Conservation (phyloP, 2,797 vertebrate genomes). For the Coranthus polyacanthus region DNA sequence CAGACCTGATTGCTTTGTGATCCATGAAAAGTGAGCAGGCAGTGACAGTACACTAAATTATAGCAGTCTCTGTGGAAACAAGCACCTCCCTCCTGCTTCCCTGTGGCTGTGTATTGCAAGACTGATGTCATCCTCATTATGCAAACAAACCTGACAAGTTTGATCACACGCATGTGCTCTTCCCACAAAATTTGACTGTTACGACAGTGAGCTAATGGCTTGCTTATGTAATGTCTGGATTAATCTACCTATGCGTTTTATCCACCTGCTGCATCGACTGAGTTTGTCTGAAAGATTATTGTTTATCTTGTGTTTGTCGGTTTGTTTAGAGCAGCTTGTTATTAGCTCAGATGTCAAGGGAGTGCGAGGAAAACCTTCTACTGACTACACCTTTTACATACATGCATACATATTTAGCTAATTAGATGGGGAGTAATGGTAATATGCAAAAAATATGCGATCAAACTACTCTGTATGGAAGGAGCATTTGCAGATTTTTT, state of each 20-base stretch:
- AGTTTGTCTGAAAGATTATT: conserved; percentile 14
- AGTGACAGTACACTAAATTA: conserved; percentile 40
- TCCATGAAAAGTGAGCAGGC: conserved; percentile 29
- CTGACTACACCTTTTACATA: conserved; percentile 1
- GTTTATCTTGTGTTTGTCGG: conserved; percentile 40
- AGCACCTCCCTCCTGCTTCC: conserved; percentile 51
- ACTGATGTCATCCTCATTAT: conserved; percentile 74
- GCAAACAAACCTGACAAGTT: conserved; percentile 68
- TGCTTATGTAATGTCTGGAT: conserved; percentile 48
- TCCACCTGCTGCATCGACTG: conserved; percentile 26
- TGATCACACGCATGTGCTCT: conserved; percentile 43
- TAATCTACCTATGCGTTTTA: conserved; percentile 28
- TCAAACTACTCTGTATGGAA: conserved; percentile 3
- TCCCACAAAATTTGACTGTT: conserved; percentile 57
- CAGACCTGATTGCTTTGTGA: conserved; percentile 39
- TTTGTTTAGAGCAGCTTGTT: conserved; percentile 36
- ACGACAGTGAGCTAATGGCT: conserved; percentile 45
- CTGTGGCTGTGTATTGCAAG: conserved; percentile 60
- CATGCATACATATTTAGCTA: conserved; percentile 7
- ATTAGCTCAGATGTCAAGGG: conserved; percentile 37
- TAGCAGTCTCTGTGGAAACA: conserved; percentile 61
- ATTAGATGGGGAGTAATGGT: neutral
- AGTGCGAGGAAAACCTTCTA: conserved; percentile 7
- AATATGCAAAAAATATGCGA: conserved; percentile 16
- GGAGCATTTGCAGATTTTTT: conserved; percentile 16